Evolutionary conservation across 2,113 vertebrate genomes (phyloP).

Genomic region (Sorex fumeus): DNA sequence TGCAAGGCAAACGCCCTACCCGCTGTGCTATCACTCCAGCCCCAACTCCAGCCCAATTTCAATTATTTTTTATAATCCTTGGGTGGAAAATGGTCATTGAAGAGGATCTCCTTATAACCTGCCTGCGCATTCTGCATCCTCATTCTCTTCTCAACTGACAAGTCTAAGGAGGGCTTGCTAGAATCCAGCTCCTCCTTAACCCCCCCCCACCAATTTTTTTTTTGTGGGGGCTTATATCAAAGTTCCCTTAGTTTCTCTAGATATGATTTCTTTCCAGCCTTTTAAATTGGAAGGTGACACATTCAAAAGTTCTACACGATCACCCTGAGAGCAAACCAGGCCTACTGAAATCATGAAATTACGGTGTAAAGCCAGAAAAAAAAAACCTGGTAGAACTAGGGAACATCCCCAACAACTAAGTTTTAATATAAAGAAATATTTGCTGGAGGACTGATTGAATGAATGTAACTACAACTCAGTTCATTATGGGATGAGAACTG

Average conservation of each 20-base stretch:
- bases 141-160: background rate
- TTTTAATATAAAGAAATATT: background rate
- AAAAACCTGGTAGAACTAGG: background rate
- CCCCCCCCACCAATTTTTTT: too few species aligned
- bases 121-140: background rate
- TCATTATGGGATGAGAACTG: background rate
- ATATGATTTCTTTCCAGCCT: constrained; percentile 21
- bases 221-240: too few species aligned
- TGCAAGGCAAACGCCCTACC: too few species aligned
- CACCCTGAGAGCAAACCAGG: background rate
- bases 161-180: background rate
- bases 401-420: background rate
- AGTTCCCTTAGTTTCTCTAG: constrained; percentile 22
- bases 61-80: constrained; percentile 13
- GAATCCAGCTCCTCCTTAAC: background rate
- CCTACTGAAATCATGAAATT: background rate
- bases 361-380: background rate
- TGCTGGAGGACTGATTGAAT: background rate
- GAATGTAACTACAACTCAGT: background rate
- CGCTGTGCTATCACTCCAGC: too few species aligned
- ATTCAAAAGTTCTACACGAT: constrained; percentile 51
- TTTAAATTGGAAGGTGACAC: constrained; percentile 51
- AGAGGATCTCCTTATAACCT: background rate
- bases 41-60: too few species aligned
- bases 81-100: constrained; percentile 52